Conservation (phyloP, 2,797 vertebrate genomes). For the Urocyon cinereoargenteus region DNA sequence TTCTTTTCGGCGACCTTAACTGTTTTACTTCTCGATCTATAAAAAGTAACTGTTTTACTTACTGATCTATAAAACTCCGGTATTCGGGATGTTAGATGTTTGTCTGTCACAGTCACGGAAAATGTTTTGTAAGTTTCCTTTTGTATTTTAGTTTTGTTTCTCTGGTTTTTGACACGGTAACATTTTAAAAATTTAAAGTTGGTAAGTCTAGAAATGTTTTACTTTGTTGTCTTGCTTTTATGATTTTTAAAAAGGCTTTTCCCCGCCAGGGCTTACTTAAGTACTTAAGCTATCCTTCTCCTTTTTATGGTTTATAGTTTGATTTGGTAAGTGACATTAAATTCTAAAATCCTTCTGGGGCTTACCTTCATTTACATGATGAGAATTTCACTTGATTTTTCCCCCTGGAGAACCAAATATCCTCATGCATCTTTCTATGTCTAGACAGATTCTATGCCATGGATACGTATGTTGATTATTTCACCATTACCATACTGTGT, state of each 20-base stretch:
- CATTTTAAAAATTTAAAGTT: background rate
- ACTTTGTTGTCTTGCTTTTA: background rate
- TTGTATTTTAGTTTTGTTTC: conserved; percentile 5
- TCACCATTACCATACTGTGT: background rate
- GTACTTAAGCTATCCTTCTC: background rate
- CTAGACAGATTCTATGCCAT: background rate
- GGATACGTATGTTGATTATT: background rate
- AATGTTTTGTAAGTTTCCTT: background rate
- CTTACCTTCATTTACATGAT: background rate
- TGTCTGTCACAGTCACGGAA: background rate
- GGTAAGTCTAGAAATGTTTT: background rate
- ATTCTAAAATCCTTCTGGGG: background rate
- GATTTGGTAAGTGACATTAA: background rate
- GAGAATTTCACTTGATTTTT: background rate
- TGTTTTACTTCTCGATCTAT: background rate
- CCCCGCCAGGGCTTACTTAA: background rate
- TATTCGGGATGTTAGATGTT: background rate
- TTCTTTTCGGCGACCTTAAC: conserved; percentile 12
- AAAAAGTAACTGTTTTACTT: background rate
- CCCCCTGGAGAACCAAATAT: background rate
- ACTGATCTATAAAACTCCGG: background rate
- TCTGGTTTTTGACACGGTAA: background rate
- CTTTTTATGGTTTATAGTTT: background rate
- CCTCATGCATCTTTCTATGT: background rate
- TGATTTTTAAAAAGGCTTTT: background rate